These are phyloP conservation scores for Bombus polaris DNA, from an alignment of 1,140 invertebrate species.

Conservation along the genomic window DNA sequence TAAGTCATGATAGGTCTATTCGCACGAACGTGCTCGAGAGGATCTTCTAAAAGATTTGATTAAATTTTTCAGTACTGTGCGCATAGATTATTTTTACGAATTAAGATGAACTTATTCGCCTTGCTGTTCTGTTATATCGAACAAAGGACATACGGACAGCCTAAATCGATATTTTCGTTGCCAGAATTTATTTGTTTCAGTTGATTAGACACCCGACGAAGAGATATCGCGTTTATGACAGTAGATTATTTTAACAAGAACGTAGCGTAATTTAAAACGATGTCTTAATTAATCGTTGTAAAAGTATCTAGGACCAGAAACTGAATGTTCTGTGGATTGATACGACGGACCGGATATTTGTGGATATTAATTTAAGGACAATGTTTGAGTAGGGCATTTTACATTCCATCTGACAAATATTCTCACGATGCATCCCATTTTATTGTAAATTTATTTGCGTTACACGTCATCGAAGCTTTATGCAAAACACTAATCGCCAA, in stretches of 20 bases:
- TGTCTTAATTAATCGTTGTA: constrained; percentile 33
- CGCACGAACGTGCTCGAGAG: neutral
- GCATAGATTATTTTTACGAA: neutral
- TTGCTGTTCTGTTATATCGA: neutral
- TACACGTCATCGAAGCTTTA: constrained; percentile 5
- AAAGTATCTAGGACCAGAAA: constrained; percentile 22
- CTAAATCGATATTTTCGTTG: neutral
- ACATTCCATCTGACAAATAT: constrained; percentile 71
- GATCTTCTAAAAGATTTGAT: neutral
- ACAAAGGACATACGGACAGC: neutral
- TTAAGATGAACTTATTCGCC: neutral
- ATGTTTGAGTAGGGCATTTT: constrained; percentile 58
- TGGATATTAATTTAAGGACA: constrained; percentile 4
- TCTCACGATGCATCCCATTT: constrained; percentile 46
- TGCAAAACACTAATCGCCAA: neutral
- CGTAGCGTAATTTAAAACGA: constrained; percentile 28
- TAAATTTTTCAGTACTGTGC: neutral
- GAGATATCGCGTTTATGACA: neutral
- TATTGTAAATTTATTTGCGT: constrained; percentile 51
- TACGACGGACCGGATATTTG: neutral
- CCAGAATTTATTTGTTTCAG: neutral
- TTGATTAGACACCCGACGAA: neutral
- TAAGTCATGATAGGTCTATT: neutral
- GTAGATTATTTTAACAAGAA: constrained; percentile 10
- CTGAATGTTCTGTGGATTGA: neutral